Base-by-base conservation (phyloP, 2,113 vertebrate species). In the Phalacrocorax brasilianus region DNA sequence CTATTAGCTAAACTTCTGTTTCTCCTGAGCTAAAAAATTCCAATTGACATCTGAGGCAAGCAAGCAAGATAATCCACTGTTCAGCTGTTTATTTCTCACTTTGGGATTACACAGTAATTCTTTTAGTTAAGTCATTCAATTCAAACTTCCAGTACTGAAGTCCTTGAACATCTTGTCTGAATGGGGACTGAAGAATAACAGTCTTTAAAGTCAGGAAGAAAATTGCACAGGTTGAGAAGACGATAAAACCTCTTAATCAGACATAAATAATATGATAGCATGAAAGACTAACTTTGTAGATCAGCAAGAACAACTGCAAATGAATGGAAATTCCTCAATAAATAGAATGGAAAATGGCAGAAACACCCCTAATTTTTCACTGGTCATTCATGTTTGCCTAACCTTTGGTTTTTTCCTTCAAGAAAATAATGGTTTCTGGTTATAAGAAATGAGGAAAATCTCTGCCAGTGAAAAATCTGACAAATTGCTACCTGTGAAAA, bases 351-450 rank as follows among this genome's bases (percentile, higher is more conserved):
- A 81, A 86, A 95, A 67, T 15, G 52, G 33, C 56, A 9, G 5
- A 18, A 20, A 78, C 28, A 13, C 6, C 0, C 6, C 0, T 1
- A 18, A 20, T 44, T 79, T 92, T 68, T 72, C 49, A 38, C 6
- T 49, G 50, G 5, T 30, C 61, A 59, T 40, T 84, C n/a, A 47
- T 33, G 28, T 58, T 67, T 71, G 28, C 58, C 50, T 88, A 45
- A 74, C 5, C 6, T 77, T 40, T 38, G 38, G 6, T 11, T 65
- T 59, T 52, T 84, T 66, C 55, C 32, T 85, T 76, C 45, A 80
- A 68, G 33, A 33, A 79, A 82, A 73, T 55, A 75, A 76, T 32
- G 18, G 12, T 28, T 91, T 77, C 30, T 50, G 6, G 8, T 49
- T 58, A 9, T 26, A 83, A 32, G 32, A 92, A 83, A 63, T 27